Evolutionary conservation across 2,888 invertebrate genomes (phyloP), one percentile per base, ranked within the genome.

Genomic region (Hermodice carunculata): DNA sequence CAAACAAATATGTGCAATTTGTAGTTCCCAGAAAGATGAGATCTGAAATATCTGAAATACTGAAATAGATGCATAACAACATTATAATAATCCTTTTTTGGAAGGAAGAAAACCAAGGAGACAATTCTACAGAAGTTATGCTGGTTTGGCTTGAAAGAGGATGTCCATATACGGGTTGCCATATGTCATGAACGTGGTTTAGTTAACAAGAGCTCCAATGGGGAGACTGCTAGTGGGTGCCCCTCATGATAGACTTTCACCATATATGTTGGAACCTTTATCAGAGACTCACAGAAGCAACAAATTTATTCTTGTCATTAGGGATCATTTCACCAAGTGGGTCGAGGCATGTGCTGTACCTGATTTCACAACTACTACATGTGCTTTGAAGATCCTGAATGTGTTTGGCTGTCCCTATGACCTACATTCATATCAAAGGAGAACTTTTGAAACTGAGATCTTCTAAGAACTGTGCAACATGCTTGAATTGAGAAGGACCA

Each of bases 211-310:
- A 48, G 60, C 67, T n/a, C 44, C 48, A 4, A 1, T 63, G 11
- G 62, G 64, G 8, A 19, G 28, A 29, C 49, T 69, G 49, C 3
- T 14, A 26, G 28, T 56, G 14, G 69, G 69, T 22, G 53, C 54
- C 14, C 64, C 66, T 31, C 17, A 52, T 26, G 66, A 69, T 29
- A 54, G 59, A 3, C 34, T 32, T 6, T 46, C 29, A 26, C 37
- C 17, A 26, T 14, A 42, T 29, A 43, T 63, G 1, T 29, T 63
- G 1, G 63, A 58, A 19, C 51, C 63, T 31, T 24, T 57, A 22
- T 46, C 57, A 3, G 2, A 26, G 17, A 63, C 57, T n/a, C 34
- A 42, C 19, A 2, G 28, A 32, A 49, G 56, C 31, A 44, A 58
- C 24, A n/a, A 58, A n/a, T 63, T 26, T 24, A 48, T 63, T 17